These are phyloP conservation scores for Myocastor coypus DNA, from an alignment of 2,113 vertebrate genomes.

Conservation along the genomic window DNA sequence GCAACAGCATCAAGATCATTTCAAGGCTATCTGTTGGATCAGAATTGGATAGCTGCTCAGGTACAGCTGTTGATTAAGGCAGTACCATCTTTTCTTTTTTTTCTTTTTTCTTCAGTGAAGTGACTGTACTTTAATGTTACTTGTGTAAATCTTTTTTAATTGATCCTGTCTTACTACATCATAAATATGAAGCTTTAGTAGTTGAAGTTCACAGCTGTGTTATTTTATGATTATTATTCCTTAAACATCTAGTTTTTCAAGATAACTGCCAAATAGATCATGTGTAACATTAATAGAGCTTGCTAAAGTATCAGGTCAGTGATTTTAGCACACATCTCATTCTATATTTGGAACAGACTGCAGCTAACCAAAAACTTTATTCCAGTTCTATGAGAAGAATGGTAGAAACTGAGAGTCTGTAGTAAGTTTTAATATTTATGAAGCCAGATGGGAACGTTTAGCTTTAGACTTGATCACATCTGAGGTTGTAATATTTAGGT, in stretches of 20 bases:
- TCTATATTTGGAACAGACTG: conserved; percentile 66
- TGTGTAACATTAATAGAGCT: conserved; percentile 41
- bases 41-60: conserved; percentile 43
- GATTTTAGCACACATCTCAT: conserved; percentile 45
- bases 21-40: not conserved
- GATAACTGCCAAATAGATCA: conserved; percentile 31
- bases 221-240: conserved; percentile 55
- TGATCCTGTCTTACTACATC: not conserved
- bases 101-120: not conserved
- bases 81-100: conserved; percentile 8
- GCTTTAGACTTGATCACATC: conserved; percentile 48
- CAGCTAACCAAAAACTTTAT: conserved; percentile 48
- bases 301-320: conserved; percentile 52
- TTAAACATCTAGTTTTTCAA: conserved; percentile 45
- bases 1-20: conserved; percentile 36
- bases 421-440: conserved; percentile 54
- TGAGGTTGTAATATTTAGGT: conserved; percentile 28
- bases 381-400: not conserved
- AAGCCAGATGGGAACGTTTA: conserved; percentile 44
- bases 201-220: conserved; percentile 16
- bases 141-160: conserved; percentile 37
- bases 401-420: conserved; percentile 31
- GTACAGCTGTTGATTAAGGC: not conserved
- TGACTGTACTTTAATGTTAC: not conserved
- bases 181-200: not conserved